Evolutionary conservation across 2,888 invertebrate species (phyloP).

Genomic region (Theodoxus fluviatilis): DNA sequence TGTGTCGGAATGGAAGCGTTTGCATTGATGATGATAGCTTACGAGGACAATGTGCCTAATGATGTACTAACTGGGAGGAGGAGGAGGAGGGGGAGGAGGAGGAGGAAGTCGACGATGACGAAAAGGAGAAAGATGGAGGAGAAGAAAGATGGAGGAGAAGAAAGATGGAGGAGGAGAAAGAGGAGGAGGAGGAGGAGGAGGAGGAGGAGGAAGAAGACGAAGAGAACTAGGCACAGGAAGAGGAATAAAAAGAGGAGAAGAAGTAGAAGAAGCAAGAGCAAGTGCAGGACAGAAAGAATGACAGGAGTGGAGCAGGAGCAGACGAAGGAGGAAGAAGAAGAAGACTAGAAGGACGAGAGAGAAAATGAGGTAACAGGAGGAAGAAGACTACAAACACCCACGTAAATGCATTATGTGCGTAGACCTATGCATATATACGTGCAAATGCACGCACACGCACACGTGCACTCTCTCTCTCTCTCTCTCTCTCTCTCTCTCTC

Average conservation of each 20-base stretch:
- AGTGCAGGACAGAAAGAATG: background rate
- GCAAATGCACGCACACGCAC: too few relatives aligned
- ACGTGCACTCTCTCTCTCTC: too few relatives aligned
- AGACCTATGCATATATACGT: too few relatives aligned
- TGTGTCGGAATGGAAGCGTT: background rate
- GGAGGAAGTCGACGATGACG: constrained; percentile 9
- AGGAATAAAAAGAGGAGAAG: constrained; percentile 3
- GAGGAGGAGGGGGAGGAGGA: constrained; percentile 16
- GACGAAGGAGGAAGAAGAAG: background rate
- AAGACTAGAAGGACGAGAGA: background rate
- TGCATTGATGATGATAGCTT: background rate
- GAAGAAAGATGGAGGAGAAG: background rate
- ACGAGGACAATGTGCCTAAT: constrained; percentile 4
- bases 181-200: constrained; percentile 10
- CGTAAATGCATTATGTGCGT: too few relatives aligned
- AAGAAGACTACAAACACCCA: constrained; percentile 11
- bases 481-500: too few relatives aligned
- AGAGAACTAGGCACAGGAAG: background rate
- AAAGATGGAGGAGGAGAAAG: background rate
- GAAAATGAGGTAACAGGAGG: constrained; percentile 5
- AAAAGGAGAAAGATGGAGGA: constrained; percentile 14
- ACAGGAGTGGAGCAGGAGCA: background rate
- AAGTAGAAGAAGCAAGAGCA: background rate
- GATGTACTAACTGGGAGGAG: background rate
- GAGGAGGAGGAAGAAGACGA: background rate